These are phyloP conservation scores for Prionchulus punctatus DNA, from an alignment of 2,888 invertebrate genomes.

Conservation along the genomic window DNA sequence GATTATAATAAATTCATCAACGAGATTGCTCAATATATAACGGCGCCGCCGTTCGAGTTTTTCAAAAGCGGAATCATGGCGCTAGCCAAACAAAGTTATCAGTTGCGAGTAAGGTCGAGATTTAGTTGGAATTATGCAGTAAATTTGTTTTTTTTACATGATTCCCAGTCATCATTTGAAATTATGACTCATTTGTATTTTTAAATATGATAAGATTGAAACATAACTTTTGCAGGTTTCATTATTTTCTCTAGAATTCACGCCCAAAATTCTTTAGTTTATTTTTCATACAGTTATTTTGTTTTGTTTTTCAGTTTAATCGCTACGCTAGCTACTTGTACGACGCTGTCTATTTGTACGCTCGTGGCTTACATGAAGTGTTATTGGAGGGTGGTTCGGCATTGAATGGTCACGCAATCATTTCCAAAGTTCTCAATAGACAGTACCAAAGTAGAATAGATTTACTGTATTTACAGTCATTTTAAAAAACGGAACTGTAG, in stretches of 20 bases:
- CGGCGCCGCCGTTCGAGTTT: conserved; percentile 62
- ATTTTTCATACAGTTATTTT: too few species aligned
- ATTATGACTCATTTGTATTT: too few species aligned
- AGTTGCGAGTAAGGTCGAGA: too few species aligned
- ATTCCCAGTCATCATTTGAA: too few species aligned
- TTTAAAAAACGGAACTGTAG: not conserved
- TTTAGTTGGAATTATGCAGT: too few species aligned
- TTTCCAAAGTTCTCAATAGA: conserved; percentile 57
- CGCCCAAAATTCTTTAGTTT: not conserved
- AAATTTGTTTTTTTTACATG: too few species aligned
- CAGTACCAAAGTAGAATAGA: conserved; percentile 36
- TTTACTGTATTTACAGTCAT: not conserved
- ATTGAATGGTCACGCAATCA: conserved; percentile 56
- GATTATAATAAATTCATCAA: conserved; percentile 54
- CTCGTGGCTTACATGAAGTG: conserved; percentile 58
- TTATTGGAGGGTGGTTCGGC: conserved; percentile 51
- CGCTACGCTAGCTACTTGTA: conserved; percentile 67
- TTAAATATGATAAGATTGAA: too few species aligned
- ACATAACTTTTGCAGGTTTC: too few species aligned
- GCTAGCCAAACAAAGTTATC: too few species aligned
- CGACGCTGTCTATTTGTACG: conserved; percentile 72
- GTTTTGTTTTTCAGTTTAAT: conserved; percentile 17
- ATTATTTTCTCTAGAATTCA: not conserved
- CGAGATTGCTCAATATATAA: conserved; percentile 60
- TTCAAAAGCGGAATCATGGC: too few species aligned